Base-by-base conservation (phyloP, 2,797 vertebrate species). In the Myripristis murdjan region DNA sequence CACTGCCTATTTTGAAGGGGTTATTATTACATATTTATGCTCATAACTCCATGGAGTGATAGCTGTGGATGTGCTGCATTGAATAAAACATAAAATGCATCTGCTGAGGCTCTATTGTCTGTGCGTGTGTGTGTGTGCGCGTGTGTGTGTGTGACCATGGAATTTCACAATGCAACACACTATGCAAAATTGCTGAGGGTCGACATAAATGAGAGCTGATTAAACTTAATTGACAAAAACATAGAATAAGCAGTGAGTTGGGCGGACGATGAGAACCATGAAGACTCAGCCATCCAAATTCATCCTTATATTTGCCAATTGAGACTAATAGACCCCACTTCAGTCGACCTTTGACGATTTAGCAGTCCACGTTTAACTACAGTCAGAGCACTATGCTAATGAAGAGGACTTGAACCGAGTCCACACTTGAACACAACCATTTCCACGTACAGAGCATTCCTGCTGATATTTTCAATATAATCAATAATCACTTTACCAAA, bases 31-130 rank as follows among this genome's bases (percentile, higher is more conserved):
- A 89, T 91, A 92, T 94, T 91, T 90, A 92, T 92, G 84, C 64
- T 69, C 75, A 80, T 80, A 81, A 87, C 78, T 84, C 83, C 68
- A 65, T 41, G 54, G 84, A 87, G 86, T 71, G 83, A 88, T 90
- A 68, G 82, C 75, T 80, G 84, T 87, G 79, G 86, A 90, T 90
- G 89, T 61, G 82, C 73, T 82, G 72, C 57, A 43, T 72, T 94
- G 89, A 94, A 94, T 94, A 92, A 94, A 91, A 93, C 86, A 94
- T 94, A 86, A 90, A 92, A 92, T 86, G 89, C 84, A 87, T 92
- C 88, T 87, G 82, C 81, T 92, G 67, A 24, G 78, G 80, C 77
- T 64, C 73, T 33, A 68, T 88, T 78, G 86, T 77, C 82, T 75
- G 81, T 78, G 75, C 77, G 63, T 24, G 72, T 16, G 49, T 44